Evolutionary conservation across 2,113 vertebrate species (phyloP).

Genomic region (Potamarius usumacintae): DNA sequence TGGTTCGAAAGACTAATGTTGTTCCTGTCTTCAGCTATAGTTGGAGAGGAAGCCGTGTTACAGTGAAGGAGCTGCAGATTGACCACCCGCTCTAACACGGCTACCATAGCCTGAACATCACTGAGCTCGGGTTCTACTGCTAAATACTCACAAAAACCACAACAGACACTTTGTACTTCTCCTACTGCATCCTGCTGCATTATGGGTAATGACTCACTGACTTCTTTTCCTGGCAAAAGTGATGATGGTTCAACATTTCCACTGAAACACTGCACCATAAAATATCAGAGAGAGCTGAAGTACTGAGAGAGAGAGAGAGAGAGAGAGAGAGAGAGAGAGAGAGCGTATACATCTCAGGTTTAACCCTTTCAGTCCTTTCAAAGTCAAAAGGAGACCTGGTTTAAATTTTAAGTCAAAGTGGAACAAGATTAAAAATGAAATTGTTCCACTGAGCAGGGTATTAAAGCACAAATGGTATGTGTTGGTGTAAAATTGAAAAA

Average conservation of each 20-base stretch:
- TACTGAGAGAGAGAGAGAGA: not conserved
- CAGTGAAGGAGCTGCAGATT: constrained; percentile 77
- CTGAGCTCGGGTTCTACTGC: constrained; percentile 81
- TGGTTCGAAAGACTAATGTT: not conserved
- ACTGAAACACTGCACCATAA: not conserved
- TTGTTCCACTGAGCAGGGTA: not conserved
- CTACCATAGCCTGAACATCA: constrained; percentile 75
- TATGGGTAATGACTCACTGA: not conserved
- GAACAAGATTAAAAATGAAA: not conserved
- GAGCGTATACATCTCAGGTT: not conserved
- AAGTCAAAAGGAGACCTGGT: not conserved
- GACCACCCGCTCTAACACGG: constrained; percentile 52
- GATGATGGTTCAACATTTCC: not conserved
- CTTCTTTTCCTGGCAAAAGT: not conserved
- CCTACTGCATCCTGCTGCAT: not conserved
- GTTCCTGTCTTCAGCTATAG: constrained; percentile 64
- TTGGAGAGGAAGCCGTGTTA: constrained; percentile 82
- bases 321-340: not conserved
- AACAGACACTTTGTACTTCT: not conserved
- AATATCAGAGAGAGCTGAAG: not conserved
- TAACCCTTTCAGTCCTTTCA: not conserved
- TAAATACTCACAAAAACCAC: constrained; percentile 53
- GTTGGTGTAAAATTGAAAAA: not conserved
- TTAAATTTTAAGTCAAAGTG: not conserved
- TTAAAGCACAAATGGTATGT: not conserved